Base-by-base conservation (phyloP, 1,140 invertebrate genomes). In the Cydia amplana region DNA sequence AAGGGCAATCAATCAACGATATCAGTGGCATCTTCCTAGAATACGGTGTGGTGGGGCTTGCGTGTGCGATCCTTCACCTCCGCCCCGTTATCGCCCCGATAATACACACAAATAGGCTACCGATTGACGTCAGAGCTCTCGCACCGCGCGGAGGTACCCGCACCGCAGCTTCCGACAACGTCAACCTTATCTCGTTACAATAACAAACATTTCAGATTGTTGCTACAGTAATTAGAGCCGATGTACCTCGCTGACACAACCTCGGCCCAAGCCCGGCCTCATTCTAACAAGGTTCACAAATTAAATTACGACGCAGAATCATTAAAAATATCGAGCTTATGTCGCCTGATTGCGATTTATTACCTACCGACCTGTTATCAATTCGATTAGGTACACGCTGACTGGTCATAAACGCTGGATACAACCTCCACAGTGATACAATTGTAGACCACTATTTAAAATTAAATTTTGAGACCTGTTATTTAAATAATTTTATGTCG, bases 1-100 rank as follows among this genome's bases (percentile, higher is more conserved):
- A 89, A 89, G 87, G 82, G 85, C 84, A 72, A 89, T 89, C 82
- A 88, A 88, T 89, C 87, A 88, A 49, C 25, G 14, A 10, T 73
- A 70, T 81, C 81, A 79, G 65, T 76, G 74, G 74, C 76, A 76
- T 80, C 79, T 88, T 90, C 88, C 78, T 77, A 87, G 87, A 88
- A 87, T 74, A 70, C 78, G 78, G 77, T 76, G 77, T 74, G 77
- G 87, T 86, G 86, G 83, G 80, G 75, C 78, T 83, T 82, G 83
- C 83, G 85, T 84, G 83, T 82, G 75, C 86, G 87, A 82, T 85
- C 89, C 87, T 88, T 89, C 89, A 89, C 89, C 89, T 85, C 83
- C 80, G 83, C 51, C 79, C 86, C 49, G 74, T 67, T 80, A 81
- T 83, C 81, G 25, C 74, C 25, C 28, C 74, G 85, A 88, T 87